phyloP scores from a whole-genome alignment of 2,113 vertebrate species.

The Aphyosemion australe region DNA sequence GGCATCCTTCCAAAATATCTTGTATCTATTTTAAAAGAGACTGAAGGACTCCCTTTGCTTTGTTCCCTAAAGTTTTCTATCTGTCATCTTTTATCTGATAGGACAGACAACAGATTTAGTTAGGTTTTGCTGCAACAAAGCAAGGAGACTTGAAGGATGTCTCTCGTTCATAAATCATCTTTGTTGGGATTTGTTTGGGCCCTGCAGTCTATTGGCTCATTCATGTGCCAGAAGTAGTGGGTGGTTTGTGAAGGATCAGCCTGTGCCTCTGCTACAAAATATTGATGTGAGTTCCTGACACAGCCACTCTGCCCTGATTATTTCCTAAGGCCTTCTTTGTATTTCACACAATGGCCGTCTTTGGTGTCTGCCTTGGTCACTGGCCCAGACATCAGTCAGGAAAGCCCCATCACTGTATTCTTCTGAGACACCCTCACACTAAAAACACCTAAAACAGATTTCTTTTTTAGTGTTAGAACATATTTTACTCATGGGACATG shows the following conservation, averaged over 20 bases:
- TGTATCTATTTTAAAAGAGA: conserved; percentile 33
- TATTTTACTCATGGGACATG: conserved; percentile 5
- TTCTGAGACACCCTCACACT: conserved; percentile 39
- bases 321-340: conserved; percentile 68
- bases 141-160: background rate
- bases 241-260: conserved; percentile 28
- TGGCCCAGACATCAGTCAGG: conserved; percentile 40
- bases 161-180: conserved; percentile 11
- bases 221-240: conserved; percentile 25
- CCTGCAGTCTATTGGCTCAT: background rate
- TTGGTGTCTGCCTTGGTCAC: conserved; percentile 38
- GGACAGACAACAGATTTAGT: conserved; percentile 15
- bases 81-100: conserved; percentile 29
- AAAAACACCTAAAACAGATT: conserved; percentile 7
- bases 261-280: conserved; percentile 44
- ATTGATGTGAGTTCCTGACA: conserved; percentile 52
- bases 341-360: conserved; percentile 61
- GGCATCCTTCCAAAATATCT: conserved; percentile 1
- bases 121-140: background rate
- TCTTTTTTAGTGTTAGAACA: conserved; percentile 35
- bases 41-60: background rate
- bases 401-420: conserved; percentile 60
- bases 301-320: conserved; percentile 51
- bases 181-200: conserved; percentile 12
- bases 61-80: conserved; percentile 22